Base-by-base conservation (phyloP, 1,140 invertebrate species). In the Ceratitis capitata region DNA sequence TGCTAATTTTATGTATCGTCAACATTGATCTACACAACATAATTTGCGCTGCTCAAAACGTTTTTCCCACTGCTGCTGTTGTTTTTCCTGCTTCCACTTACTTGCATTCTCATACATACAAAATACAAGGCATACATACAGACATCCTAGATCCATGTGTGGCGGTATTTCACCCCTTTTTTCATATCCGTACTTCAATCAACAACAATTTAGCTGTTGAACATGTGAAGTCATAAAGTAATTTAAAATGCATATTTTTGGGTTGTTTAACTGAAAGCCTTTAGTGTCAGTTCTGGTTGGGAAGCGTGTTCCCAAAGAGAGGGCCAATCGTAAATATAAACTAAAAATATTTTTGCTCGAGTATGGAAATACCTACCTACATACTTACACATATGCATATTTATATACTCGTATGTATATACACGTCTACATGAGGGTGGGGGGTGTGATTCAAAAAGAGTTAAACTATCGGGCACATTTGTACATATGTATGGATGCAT, bases 1-100 rank as follows among this genome's bases (percentile, higher is more conserved):
- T 84, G 45, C 82, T 56, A 84, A 84, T 84, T 53, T 64, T 85
- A 85, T 69, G 58, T 85, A 85, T 85, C 84, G 53, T 42, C 84
- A 49, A 58, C 84, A 35, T 69, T 39, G 84, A 85, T 85, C 84
- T 85, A 64, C 84, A 84, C 53, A 84, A 56, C 16, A 56, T 82
- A 82, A 82, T 82, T 82, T 82, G 78, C 26, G n/a, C n/a, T 10
- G 39, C n/a, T 51, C 45, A 82, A 51, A 49, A n/a, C 78, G 23
- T 26, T 49, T 12, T 82, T 51, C 9, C 78, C n/a, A 39, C 39
- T 14, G 74, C 42, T n/a, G 9, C 4, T 39, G 32, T 69, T 32
- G 61, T 29, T 29, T 29, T 69, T 69, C 35, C 61, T 16, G 61
- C 3, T 32, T 7, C 29, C 5, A 4, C 51, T 23, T 53, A n/a